Evolutionary conservation across 1,140 invertebrate species (phyloP).

Genomic region (Cryptotermes secundus): DNA sequence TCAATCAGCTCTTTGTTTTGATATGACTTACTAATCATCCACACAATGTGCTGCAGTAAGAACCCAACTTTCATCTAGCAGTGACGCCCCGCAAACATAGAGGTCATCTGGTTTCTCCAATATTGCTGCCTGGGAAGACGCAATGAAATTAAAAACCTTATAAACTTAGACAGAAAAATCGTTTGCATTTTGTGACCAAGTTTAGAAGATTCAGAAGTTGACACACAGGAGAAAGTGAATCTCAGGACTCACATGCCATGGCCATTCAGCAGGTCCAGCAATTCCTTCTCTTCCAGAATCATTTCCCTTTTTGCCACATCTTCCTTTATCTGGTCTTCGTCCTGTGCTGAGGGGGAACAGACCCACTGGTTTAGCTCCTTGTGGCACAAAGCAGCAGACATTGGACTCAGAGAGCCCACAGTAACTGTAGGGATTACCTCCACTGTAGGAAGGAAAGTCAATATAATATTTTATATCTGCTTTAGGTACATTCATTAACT

Average conservation of each 20-base stretch:
- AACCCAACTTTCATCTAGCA: conserved; percentile 54
- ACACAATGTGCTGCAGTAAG: conserved; percentile 65
- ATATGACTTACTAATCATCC: conserved; percentile 48
- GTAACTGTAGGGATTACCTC: conserved; percentile 48
- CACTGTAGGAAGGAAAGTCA: conserved; percentile 38
- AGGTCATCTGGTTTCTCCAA: conserved; percentile 49
- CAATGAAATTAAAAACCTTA: conserved; percentile 27
- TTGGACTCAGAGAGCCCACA: conserved; percentile 48
- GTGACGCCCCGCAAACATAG: conserved; percentile 57
- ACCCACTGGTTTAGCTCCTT: conserved; percentile 43
- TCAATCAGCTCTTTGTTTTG: too few species aligned
- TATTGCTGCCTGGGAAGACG: conserved; percentile 48
- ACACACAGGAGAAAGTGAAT: too few species aligned
- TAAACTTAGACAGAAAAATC: neutral
- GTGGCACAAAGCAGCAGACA: conserved; percentile 49
- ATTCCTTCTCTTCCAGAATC: conserved; percentile 43
- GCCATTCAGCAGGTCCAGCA: conserved; percentile 51
- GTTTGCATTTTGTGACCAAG: too few species aligned
- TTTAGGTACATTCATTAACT: neutral
- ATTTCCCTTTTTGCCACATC: conserved; percentile 46
- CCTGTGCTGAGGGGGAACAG: conserved; percentile 41
- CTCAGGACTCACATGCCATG: conserved; percentile 50
- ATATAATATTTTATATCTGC: neutral
- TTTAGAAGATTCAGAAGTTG: too few species aligned
- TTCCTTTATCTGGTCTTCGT: conserved; percentile 14